Evolutionary conservation across 1,140 invertebrate species (phyloP).

Genomic region (Drosophila murphyi): DNA sequence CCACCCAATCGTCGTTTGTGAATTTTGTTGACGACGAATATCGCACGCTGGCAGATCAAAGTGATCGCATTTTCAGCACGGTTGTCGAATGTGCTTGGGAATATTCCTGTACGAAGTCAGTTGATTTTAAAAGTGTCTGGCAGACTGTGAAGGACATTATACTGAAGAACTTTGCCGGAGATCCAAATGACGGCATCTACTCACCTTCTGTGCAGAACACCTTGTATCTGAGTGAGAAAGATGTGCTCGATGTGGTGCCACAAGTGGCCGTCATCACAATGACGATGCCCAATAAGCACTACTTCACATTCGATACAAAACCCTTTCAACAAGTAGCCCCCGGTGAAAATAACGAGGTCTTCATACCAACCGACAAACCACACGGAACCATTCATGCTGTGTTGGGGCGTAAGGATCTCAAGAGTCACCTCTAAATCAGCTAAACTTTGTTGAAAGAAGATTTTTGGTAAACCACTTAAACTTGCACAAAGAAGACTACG

Average conservation of each 20-base stretch:
- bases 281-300: constrained; percentile 92
- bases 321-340: constrained; percentile 88
- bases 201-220: constrained; percentile 92
- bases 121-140: constrained; percentile 89
- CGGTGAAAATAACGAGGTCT: constrained; percentile 88
- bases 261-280: constrained; percentile 89
- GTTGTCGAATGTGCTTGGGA: constrained; percentile 90
- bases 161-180: constrained; percentile 90
- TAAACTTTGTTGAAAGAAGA: too few species aligned
- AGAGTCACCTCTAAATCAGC: constrained; percentile 76
- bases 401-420: constrained; percentile 86
- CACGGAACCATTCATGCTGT: constrained; percentile 90
- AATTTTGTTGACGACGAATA: constrained; percentile 92
- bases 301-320: constrained; percentile 89
- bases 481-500: too few species aligned
- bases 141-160: constrained; percentile 88
- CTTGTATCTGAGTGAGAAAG: constrained; percentile 88
- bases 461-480: too few species aligned
- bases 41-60: constrained; percentile 89
- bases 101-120: constrained; percentile 87
- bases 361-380: constrained; percentile 90
- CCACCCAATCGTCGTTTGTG: constrained; percentile 91
- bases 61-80: constrained; percentile 91
- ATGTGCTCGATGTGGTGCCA: constrained; percentile 87
- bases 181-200: constrained; percentile 87